Evolutionary conservation across 2,113 vertebrate species (phyloP).

Genomic region (Suncus etruscus): DNA sequence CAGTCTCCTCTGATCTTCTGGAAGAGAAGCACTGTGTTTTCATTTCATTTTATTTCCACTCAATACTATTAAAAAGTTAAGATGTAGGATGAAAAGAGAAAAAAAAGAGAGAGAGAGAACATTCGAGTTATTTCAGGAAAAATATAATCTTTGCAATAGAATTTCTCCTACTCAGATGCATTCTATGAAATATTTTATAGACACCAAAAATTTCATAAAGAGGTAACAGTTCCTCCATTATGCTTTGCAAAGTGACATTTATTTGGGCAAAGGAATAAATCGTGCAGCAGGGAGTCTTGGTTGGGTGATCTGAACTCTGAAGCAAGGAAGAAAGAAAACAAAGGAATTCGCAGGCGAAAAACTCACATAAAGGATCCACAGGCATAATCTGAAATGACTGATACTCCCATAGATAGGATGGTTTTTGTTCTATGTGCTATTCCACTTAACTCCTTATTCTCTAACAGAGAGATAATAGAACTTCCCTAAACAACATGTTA

Average conservation of each 20-base stretch:
- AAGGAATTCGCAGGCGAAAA: not conserved
- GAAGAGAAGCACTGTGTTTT: not conserved
- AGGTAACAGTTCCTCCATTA: not conserved
- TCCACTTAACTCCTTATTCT: fast-evolving
- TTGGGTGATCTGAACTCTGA: not conserved
- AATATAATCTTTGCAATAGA: not conserved
- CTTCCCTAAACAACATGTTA: too few species aligned
- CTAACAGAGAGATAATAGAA: not conserved
- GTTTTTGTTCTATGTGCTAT: not conserved
- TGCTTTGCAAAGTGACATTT: slow-evolving; percentile 23
- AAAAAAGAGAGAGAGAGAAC: not conserved
- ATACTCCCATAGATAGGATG: not conserved
- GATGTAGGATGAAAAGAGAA: not conserved
- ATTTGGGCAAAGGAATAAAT: not conserved
- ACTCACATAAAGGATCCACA: not conserved
- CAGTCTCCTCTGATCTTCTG: not conserved
- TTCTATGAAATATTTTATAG: not conserved
- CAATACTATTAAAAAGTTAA: not conserved
- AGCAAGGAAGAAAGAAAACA: not conserved
- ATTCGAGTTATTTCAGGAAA: not conserved
- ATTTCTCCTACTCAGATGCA: not conserved
- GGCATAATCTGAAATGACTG: not conserved
- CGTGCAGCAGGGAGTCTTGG: not conserved
- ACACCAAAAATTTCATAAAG: not conserved
- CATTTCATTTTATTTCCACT: not conserved